These are phyloP conservation scores for Tetranychus truncatus DNA, from an alignment of 2,888 invertebrate genomes.

Conservation along the genomic window DNA sequence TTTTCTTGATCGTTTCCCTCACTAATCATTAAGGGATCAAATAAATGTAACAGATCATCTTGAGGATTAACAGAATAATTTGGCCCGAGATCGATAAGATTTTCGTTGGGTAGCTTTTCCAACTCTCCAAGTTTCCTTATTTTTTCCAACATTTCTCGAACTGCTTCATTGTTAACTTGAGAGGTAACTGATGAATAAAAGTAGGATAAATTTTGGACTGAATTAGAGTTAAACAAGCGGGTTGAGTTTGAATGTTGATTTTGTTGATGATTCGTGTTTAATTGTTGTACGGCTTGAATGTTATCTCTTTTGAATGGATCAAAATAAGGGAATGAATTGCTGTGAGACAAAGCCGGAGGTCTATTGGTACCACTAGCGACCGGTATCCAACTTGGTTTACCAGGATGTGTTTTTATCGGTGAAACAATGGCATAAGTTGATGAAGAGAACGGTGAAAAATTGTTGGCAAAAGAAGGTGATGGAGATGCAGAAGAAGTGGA, in stretches of 20 bases:
- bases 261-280: background rate
- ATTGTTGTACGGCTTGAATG: background rate
- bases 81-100: slow-evolving; percentile 12
- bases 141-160: background rate
- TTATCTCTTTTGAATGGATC: background rate
- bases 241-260: background rate
- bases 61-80: background rate
- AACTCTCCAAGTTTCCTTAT: background rate
- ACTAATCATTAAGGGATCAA: slow-evolving; percentile 7
- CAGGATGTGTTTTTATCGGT: background rate
- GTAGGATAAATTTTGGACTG: background rate
- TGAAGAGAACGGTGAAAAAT: background rate
- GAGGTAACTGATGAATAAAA: background rate
- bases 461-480: background rate
- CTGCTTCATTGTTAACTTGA: background rate
- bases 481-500: background rate
- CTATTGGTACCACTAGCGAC: background rate
- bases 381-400: background rate
- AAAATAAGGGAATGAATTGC: background rate
- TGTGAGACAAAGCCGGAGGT: background rate
- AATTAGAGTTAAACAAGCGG: background rate
- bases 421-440: slow-evolving; percentile 6
- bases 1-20: background rate
- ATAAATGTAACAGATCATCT: background rate
- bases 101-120: background rate